Percentiles rank a stretch among this genome's conserved stretches.
Conservation (phyloP, 2,797 vertebrate genomes). For the Neosilurus hyrtlii region DNA sequence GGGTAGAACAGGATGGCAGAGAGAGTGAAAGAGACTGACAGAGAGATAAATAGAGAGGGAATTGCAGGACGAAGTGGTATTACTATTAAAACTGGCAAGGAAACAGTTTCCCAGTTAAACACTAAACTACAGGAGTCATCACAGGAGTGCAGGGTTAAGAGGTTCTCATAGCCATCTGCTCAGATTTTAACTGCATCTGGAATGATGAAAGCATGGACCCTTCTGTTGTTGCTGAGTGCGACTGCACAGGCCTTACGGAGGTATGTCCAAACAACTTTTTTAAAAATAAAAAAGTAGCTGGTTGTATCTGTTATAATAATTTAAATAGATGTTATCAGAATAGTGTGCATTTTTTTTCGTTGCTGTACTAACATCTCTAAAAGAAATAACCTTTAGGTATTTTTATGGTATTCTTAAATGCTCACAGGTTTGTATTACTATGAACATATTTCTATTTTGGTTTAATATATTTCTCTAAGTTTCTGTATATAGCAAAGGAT, state of each 20-base stretch:
- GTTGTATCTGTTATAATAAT: neutral
- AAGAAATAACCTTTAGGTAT: no score
- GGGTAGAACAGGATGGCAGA: neutral
- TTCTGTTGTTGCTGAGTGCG: slow-evolving; percentile 38
- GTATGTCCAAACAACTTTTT: slow-evolving; percentile 35
- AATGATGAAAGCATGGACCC: slow-evolving; percentile 44
- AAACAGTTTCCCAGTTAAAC: slow-evolving; percentile 18
- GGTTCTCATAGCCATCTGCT: neutral
- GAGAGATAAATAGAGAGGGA: neutral
- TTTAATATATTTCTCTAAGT: neutral
- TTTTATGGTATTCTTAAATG: neutral
- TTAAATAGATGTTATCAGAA: neutral
- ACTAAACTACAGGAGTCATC: neutral
- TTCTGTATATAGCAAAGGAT: neutral
- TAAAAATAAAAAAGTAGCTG: neutral
- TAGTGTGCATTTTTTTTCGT: neutral
- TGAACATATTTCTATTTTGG: neutral
- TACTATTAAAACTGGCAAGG: slow-evolving; percentile 63
- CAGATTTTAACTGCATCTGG: slow-evolving; percentile 4
- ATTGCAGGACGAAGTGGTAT: slow-evolving; percentile 6
- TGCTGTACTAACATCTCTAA: neutral
- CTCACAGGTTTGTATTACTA: neutral
- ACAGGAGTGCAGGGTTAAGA: neutral
- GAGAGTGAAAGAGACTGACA: slow-evolving; percentile 18
- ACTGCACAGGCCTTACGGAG: slow-evolving; percentile 42